These are phyloP conservation scores for Ophiodon elongatus DNA, from an alignment of 2,113 vertebrate species.

Conservation along the genomic window DNA sequence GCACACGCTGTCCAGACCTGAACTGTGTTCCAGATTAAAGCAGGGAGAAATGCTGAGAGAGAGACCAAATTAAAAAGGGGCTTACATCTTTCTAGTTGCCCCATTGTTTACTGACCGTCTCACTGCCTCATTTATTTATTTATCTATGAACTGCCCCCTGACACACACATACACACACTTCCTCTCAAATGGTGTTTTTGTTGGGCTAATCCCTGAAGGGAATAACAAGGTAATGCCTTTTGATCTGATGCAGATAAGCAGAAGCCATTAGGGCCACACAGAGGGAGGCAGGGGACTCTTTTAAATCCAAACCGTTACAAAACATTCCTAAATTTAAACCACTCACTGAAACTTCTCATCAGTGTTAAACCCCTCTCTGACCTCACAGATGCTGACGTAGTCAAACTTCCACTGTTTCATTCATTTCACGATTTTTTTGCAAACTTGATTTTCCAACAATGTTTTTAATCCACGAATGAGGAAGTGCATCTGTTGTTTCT, in stretches of 20 bases:
- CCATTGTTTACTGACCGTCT: conserved; percentile 40
- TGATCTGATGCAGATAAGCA: conserved; percentile 57
- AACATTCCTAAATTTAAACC: conserved; percentile 54
- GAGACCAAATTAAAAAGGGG: conserved; percentile 70
- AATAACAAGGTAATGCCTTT: conserved; percentile 62
- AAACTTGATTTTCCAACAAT: background rate
- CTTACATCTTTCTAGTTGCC: conserved; percentile 53
- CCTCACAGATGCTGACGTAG: background rate
- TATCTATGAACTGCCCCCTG: conserved; percentile 41
- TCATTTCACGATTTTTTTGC: background rate
- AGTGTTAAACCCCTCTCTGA: background rate
- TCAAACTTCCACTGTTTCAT: conserved; percentile 8
- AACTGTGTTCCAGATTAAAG: conserved; percentile 63
- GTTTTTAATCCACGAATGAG: background rate
- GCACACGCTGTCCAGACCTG: conserved; percentile 5
- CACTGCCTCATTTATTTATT: conserved; percentile 13
- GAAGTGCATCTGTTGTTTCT: conserved; percentile 26
- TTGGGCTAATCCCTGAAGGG: conserved; percentile 49
- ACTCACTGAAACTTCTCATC: conserved; percentile 31
- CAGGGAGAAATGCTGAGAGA: conserved; percentile 28
- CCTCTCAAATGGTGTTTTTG: conserved; percentile 42
- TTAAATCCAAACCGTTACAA: conserved; percentile 29
- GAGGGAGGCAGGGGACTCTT: conserved; percentile 12
- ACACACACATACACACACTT: conserved; percentile 36
- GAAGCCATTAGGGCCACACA: conserved; percentile 37